Evolutionary conservation across 64 coral and sea anemone species (phyloP).

Genomic region (Dendronephthya gigantea): DNA sequence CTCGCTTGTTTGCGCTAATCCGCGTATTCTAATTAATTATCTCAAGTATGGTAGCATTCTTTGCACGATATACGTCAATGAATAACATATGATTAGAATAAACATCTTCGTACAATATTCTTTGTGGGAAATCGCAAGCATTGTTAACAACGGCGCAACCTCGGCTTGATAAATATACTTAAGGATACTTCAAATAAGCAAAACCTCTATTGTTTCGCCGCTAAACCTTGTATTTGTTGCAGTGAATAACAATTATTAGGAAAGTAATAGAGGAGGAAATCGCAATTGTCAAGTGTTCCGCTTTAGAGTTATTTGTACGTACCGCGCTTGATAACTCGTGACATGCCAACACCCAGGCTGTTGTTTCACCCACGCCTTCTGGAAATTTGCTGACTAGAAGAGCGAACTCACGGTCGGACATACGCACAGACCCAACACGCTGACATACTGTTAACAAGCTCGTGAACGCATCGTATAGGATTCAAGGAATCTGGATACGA

Average conservation of each 20-base stretch:
- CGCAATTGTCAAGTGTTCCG: neutral
- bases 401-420: neutral
- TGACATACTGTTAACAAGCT: neutral
- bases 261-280: neutral
- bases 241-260: neutral
- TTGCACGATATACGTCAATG: neutral
- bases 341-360: neutral
- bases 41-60: neutral
- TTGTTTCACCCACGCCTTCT: neutral
- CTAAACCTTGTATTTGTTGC: neutral
- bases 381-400: neutral
- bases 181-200: neutral
- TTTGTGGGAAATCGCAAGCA: neutral
- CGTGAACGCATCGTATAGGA: too few relatives aligned
- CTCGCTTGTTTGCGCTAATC: neutral
- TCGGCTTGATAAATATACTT: neutral
- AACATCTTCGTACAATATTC: neutral
- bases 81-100: neutral
- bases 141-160: neutral
- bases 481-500: neutral
- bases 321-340: neutral
- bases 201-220: neutral
- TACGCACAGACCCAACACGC: neutral
- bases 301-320: neutral
- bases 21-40: neutral